Evolutionary conservation across 2,113 vertebrate species (phyloP).

Genomic region (Globicephala melas): DNA sequence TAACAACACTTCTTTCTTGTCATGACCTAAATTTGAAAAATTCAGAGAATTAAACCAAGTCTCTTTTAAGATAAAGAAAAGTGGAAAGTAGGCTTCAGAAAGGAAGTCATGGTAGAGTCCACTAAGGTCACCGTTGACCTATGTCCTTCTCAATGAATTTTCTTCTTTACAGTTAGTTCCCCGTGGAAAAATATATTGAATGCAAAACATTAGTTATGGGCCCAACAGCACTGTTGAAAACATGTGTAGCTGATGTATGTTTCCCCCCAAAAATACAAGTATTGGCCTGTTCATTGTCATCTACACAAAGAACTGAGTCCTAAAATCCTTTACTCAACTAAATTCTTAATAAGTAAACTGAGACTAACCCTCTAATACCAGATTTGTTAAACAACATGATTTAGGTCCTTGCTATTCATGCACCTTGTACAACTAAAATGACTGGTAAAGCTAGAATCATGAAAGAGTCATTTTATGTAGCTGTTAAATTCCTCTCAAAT

Average conservation of each 20-base stretch:
- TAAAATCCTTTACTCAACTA: constrained; percentile 96
- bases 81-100: constrained; percentile 51
- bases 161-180: constrained; percentile 74
- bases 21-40: constrained; percentile 43
- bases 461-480: constrained; percentile 99
- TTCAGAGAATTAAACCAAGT: constrained; percentile 22
- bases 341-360: constrained; percentile 96
- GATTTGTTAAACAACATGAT: constrained; percentile 98
- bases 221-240: constrained; percentile 80
- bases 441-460: constrained; percentile 99
- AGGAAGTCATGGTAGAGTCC: background rate
- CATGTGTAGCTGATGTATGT: constrained; percentile 81
- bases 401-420: constrained; percentile 94
- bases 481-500: constrained; percentile 99
- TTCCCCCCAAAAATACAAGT: constrained; percentile 83
- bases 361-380: constrained; percentile 96
- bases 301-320: constrained; percentile 89
- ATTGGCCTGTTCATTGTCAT: constrained; percentile 87
- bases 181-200: constrained; percentile 74
- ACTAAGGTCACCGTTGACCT: constrained; percentile 55
- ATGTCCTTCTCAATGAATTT: constrained; percentile 59
- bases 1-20: background rate
- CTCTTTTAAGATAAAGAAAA: constrained; percentile 40
- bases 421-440: constrained; percentile 93
- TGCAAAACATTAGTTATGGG: constrained; percentile 79